These are phyloP conservation scores for Amphilophus citrinellus DNA, from an alignment of 2,113 vertebrate species.

Conservation along the genomic window DNA sequence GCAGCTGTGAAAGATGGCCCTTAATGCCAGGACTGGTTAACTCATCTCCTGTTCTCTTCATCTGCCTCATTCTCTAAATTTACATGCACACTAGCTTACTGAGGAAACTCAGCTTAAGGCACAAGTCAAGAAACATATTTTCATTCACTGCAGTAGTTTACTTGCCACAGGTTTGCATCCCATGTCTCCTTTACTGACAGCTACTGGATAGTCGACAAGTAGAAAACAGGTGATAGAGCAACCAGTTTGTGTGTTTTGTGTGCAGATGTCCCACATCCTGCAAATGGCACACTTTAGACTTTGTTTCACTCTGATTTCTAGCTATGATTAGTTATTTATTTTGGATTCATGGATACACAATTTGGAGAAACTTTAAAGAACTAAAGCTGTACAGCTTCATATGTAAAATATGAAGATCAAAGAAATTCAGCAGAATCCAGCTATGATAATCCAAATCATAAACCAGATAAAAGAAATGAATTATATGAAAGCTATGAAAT, in stretches of 20 bases:
- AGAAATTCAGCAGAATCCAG: background rate
- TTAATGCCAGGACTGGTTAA: conserved; percentile 30
- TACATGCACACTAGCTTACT: background rate
- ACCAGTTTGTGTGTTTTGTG: background rate
- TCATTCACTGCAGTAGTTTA: background rate
- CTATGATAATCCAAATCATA: background rate
- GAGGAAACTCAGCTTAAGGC: background rate
- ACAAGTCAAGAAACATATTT: conserved; percentile 9
- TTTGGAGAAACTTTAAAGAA: conserved; percentile 4
- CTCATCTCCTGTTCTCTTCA: conserved; percentile 17
- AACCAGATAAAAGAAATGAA: background rate
- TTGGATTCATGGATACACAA: conserved; percentile 1
- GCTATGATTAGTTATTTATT: background rate
- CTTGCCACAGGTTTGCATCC: background rate
- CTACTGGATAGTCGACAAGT: background rate
- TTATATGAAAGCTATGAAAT: background rate
- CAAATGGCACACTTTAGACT: background rate
- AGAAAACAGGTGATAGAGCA: background rate
- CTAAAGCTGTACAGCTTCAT: background rate
- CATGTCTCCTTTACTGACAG: background rate
- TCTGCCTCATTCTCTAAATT: conserved; percentile 15
- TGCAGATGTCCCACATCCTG: background rate
- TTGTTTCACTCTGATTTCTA: background rate
- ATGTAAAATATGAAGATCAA: background rate
- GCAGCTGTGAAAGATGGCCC: conserved; percentile 25